Conservation (phyloP, 92 coral and sea anemone species). For the Paragorgia papillata region DNA sequence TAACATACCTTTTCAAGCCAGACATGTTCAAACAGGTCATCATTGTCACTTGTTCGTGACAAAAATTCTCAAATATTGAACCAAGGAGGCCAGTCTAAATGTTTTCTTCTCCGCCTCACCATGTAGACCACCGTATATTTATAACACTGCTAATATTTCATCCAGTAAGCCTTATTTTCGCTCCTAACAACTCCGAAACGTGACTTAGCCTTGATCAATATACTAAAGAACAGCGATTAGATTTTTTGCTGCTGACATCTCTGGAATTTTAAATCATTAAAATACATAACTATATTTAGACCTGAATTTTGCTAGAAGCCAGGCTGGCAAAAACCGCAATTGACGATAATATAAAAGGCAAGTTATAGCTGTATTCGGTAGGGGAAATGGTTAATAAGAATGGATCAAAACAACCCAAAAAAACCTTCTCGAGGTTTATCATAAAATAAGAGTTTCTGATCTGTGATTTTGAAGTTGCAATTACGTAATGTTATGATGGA, state of each 20-base stretch:
- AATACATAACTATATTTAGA: not conserved
- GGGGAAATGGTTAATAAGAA: too few species aligned
- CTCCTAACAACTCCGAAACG: too few species aligned
- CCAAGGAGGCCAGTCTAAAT: not conserved
- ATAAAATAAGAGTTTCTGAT: too few species aligned
- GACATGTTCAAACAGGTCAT: conserved; percentile 36
- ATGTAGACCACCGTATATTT: too few species aligned
- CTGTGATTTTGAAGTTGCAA: not conserved
- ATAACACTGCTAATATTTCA: too few species aligned
- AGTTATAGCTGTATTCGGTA: too few species aligned
- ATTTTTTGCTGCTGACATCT: not conserved
- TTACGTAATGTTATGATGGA: conserved; percentile 45
- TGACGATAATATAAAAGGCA: too few species aligned
- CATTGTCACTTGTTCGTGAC: not conserved
- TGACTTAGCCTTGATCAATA: not conserved
- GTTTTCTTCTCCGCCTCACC: not conserved
- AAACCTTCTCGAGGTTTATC: too few species aligned
- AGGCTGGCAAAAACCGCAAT: not conserved
- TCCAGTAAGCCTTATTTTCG: too few species aligned
- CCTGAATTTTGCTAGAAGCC: not conserved
- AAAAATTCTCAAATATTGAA: not conserved
- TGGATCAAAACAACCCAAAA: too few species aligned
- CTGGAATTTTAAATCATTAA: conserved; percentile 3
- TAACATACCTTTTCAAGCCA: conserved; percentile 16
- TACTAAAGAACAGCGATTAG: not conserved